Evolutionary conservation across 2,888 invertebrate genomes (phyloP), one percentile per base, ranked within the genome.

Genomic region (Oasisia sp.): DNA sequence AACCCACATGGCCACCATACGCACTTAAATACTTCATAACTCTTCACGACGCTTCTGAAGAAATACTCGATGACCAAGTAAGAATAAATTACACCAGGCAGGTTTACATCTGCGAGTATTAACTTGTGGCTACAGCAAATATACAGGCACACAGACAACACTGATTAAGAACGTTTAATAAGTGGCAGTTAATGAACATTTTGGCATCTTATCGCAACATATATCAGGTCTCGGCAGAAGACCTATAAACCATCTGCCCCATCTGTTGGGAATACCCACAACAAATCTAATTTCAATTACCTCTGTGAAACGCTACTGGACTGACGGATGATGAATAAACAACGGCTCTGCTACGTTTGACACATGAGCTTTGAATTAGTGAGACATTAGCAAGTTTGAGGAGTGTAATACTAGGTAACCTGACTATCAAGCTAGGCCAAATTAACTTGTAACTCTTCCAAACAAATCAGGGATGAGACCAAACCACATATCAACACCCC

Each of bases 11-110:
- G 14, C 27, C 74, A 74, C 19, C 74, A 5, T 74, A 74, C 27
- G 74, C n/a, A 74, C n/a, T 74, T 74, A 74, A 74, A 74, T 74
- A 74, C 74, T 74, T n/a, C 74, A 74, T 7, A 74, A 74, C n/a
- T 74, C 74, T 74, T 56, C 56, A 56, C 14, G 11, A 56, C 11
- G 11, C 56, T 56, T 74, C 74, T 7, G 74, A 74, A 74, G 74
- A 74, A 74, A 74, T 74, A 74, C 74, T 74, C 27, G 3, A 74
- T n/a, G 3, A 74, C 27, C 27, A 74, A 74, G 74, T 74, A 74
- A 3, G 74, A 74, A 74, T 74, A 74, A 74, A 74, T 74, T 74
- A 74, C 74, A 74, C 74, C 74, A 74, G 19, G 74, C 74, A 74
- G 74, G 74, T 27, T 27, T n/a, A 74, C 74, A 74, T 14, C 27